These are phyloP conservation scores for Onychomys arenicola DNA, from an alignment of 2,797 vertebrate species.

Conservation along the genomic window DNA sequence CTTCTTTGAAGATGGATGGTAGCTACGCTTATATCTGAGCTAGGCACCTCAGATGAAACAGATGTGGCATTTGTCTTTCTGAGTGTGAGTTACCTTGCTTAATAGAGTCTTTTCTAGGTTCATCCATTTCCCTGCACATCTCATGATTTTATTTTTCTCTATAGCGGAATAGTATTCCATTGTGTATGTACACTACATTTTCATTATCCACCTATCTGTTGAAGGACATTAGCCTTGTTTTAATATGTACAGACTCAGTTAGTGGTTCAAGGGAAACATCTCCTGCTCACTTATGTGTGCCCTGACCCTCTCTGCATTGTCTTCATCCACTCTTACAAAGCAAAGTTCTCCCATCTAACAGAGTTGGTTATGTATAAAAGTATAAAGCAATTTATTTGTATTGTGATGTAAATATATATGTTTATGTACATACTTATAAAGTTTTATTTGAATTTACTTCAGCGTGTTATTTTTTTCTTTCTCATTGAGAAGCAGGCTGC, in stretches of 20 bases:
- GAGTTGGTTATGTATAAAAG: background rate
- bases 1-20: too few species aligned
- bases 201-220: background rate
- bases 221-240: background rate
- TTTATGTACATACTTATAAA: background rate
- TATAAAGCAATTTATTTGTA: background rate
- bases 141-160: background rate
- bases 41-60: background rate
- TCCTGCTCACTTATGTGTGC: background rate
- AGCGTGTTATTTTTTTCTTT: background rate
- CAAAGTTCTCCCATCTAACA: background rate
- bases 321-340: background rate
- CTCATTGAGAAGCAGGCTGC: background rate
- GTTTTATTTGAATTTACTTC: constrained; percentile 10
- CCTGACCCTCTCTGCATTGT: background rate
- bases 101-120: background rate
- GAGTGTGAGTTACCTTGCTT: background rate
- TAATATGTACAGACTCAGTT: background rate
- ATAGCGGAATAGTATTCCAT: too few species aligned
- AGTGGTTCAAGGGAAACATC: background rate
- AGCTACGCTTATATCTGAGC: background rate
- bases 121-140: background rate
- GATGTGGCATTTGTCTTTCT: background rate
- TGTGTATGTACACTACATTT: background rate
- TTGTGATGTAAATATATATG: background rate